Evolutionary conservation across 2,797 vertebrate species (phyloP).

Genomic region (Hemitrygon akajei): DNA sequence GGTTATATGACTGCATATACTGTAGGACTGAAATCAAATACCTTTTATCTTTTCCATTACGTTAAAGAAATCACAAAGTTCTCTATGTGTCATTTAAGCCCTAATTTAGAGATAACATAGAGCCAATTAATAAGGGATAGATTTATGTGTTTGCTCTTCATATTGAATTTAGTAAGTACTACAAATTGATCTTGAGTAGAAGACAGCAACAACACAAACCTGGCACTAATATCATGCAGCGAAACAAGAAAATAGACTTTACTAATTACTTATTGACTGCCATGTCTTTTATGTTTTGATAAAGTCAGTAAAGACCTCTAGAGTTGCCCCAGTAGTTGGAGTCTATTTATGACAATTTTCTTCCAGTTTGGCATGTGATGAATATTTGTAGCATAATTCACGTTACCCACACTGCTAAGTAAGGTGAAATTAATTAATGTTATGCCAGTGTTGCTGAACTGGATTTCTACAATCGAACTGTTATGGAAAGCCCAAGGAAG

Average conservation of each 20-base stretch:
- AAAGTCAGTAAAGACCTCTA: no score
- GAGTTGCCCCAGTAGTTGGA: no score
- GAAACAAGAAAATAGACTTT: neutral
- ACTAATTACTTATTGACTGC: neutral
- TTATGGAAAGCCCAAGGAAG: no score
- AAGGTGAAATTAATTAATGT: no score
- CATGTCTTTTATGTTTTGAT: neutral
- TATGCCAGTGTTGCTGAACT: no score
- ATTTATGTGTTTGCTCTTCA: neutral
- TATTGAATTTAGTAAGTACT: neutral
- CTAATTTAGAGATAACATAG: neutral
- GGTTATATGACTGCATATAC: neutral
- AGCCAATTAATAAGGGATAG: neutral
- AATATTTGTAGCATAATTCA: no score
- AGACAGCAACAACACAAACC: neutral
- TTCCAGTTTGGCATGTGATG: no score
- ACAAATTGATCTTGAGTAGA: conserved; percentile 3
- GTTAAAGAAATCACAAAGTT: neutral
- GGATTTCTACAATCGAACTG: no score
- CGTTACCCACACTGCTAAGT: no score
- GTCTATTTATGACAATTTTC: no score
- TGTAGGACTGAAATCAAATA: neutral
- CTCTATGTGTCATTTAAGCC: neutral
- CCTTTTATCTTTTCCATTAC: neutral
- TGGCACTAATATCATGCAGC: neutral